Conservation (phyloP, 1,140 invertebrate species). For the Bombus confusus region DNA sequence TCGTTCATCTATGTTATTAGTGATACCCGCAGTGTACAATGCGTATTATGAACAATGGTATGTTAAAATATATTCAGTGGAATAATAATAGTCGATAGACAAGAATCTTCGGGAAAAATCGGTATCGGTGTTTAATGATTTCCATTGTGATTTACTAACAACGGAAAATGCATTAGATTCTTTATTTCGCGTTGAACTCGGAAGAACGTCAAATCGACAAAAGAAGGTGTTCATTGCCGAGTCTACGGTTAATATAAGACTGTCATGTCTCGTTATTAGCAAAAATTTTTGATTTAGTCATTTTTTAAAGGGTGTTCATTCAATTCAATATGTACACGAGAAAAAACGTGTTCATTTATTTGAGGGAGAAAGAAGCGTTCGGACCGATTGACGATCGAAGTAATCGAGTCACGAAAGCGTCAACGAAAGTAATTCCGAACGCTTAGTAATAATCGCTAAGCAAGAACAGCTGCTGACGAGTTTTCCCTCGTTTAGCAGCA, state of each 20-base stretch:
- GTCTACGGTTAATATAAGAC: slow-evolving; percentile 36
- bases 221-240: slow-evolving; percentile 23
- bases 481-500: slow-evolving; percentile 58
- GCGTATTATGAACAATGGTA: slow-evolving; percentile 11
- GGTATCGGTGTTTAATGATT: slow-evolving; percentile 21
- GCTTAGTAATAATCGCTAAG: slow-evolving; percentile 36
- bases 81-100: slow-evolving; percentile 18
- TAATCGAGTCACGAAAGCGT: slow-evolving; percentile 61
- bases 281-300: slow-evolving; percentile 58
- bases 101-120: not conserved
- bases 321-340: slow-evolving; percentile 32
- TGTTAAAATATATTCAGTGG: slow-evolving; percentile 7
- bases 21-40: not conserved
- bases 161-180: not conserved
- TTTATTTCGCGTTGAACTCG: slow-evolving; percentile 13
- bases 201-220: not conserved
- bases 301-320: slow-evolving; percentile 35
- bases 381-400: slow-evolving; percentile 56
- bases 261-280: slow-evolving; percentile 56
- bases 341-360: slow-evolving; percentile 43
- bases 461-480: slow-evolving; percentile 30
- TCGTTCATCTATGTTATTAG: slow-evolving; percentile 15
- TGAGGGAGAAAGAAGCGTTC: slow-evolving; percentile 24
- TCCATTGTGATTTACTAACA: slow-evolving; percentile 20
- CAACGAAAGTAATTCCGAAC: slow-evolving; percentile 66